Evolutionary conservation across 2,888 invertebrate species (phyloP).

Genomic region (Cordilura impudica): DNA sequence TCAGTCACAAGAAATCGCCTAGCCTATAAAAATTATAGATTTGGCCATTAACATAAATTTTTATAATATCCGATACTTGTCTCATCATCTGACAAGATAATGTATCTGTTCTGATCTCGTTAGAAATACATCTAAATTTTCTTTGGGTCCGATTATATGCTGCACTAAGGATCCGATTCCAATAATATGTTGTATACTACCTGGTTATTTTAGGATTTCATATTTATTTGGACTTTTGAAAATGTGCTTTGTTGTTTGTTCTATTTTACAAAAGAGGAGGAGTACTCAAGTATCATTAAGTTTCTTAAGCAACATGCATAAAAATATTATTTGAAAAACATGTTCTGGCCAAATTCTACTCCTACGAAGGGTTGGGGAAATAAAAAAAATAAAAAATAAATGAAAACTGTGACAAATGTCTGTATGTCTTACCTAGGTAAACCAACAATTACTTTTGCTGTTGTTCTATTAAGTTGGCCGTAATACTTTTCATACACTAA

Average conservation of each 20-base stretch:
- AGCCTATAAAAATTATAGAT: too few relatives aligned
- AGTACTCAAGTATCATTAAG: slow-evolving; percentile 17
- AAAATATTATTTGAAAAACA: slow-evolving; percentile 10
- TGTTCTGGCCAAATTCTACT: slow-evolving; percentile 35
- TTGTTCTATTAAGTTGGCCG: slow-evolving; percentile 25
- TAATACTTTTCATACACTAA: neutral
- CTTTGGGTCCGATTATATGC: too few relatives aligned
- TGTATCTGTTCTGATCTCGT: too few relatives aligned
- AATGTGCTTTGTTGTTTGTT: neutral
- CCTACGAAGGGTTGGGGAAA: neutral
- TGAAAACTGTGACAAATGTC: slow-evolving; percentile 38
- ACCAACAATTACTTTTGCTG: slow-evolving; percentile 52
- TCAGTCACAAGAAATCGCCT: too few relatives aligned
- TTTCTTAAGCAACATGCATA: slow-evolving; percentile 19
- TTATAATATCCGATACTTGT: too few relatives aligned
- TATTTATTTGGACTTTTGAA: too few relatives aligned
- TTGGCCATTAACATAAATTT: too few relatives aligned
- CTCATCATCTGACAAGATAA: too few relatives aligned
- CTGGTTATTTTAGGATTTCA: too few relatives aligned
- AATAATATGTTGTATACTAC: too few relatives aligned
- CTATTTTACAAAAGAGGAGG: neutral
- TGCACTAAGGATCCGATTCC: too few relatives aligned
- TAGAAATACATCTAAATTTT: too few relatives aligned
- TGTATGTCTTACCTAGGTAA: slow-evolving; percentile 51
- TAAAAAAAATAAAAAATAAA: neutral